Base-by-base conservation (phyloP, 2,888 invertebrate genomes). In the Amphipyra tragopoginis region DNA sequence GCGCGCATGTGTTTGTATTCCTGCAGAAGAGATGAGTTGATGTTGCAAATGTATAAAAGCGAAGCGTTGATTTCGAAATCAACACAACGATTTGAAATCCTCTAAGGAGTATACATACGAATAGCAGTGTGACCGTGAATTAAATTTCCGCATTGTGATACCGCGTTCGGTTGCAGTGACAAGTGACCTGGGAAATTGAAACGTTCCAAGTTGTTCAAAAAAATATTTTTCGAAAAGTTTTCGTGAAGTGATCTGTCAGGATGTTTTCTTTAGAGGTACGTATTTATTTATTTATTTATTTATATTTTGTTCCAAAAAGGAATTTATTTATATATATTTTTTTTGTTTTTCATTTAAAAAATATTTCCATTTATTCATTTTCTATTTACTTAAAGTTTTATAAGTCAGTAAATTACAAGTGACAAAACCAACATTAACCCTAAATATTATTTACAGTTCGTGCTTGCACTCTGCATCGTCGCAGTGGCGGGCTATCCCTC, bases 31-130 rank as follows among this genome's bases (percentile, higher is more conserved):
- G 88, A 89, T 88, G 90, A 89, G 85, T 90, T 89, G 93, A 93
- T 93, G 92, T 91, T 92, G 91, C 93, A 90, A 90, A 90, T 92
- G 90, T 94, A 94, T 94, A 94, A 92, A 94, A 94, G 92, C 92
- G 89, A 86, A 85, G 91, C 89, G 89, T 74, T 77, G 91, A 92
- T 94, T 94, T 93, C 93, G 93, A 93, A 93, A 94, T 94, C 93
- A 93, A 88, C 94, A 94, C 83, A 94, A 89, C 91, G 89, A 91
- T 91, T 93, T 93, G 91, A 87, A 87, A 90, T 90, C 78, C 91
- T 91, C 91, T 88, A 88, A 92, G 88, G 90, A 91, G 91, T 90
- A 89, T 83, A 93, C 93, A 90, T 83, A 87, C 86, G 83, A 77
- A 75, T 65, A 71, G 65, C 72, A 83, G 86, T 81, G 88, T 83